These are phyloP conservation scores for Drosophila asahinai DNA, from an alignment of 1,140 invertebrate species.

Conservation along the genomic window DNA sequence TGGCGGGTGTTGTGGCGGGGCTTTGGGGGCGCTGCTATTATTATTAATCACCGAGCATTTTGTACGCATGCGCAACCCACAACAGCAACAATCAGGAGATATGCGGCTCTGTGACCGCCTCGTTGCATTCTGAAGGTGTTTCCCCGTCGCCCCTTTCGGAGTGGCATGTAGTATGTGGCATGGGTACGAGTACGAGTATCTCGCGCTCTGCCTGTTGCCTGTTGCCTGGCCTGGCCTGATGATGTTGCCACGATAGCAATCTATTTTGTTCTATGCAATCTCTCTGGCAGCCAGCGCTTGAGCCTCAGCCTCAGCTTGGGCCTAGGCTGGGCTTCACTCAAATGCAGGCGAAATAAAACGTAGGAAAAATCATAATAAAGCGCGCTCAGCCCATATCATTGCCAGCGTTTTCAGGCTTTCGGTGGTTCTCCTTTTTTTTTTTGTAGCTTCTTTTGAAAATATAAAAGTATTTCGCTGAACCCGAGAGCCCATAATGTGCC, in stretches of 20 bases:
- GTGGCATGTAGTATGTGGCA: constrained; percentile 33
- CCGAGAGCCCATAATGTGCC: constrained; percentile 67
- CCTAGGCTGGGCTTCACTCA: constrained; percentile 22
- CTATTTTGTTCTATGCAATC: constrained; percentile 83
- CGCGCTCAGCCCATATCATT: constrained; percentile 72
- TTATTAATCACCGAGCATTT: constrained; percentile 84
- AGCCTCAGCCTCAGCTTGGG: constrained; percentile 21
- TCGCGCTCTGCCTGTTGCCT: constrained; percentile 42
- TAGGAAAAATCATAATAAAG: constrained; percentile 59
- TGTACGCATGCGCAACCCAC: constrained; percentile 79
- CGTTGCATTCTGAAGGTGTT: constrained; percentile 82
- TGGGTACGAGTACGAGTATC: constrained; percentile 37
- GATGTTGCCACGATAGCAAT: constrained; percentile 84
- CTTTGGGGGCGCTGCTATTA: constrained; percentile 78
- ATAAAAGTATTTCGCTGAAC: constrained; percentile 24
- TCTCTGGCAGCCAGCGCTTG: constrained; percentile 36
- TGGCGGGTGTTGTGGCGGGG: constrained; percentile 30
- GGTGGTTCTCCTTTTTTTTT: constrained; percentile 18
- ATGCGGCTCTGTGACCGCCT: constrained; percentile 74
- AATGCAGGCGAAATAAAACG: constrained; percentile 44
- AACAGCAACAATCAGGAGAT: constrained; percentile 60
- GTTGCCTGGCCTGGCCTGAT: constrained; percentile 54
- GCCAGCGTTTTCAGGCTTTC: constrained; percentile 48
- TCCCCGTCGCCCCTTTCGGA: constrained; percentile 26
- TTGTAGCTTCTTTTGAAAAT: constrained; percentile 14